A percentile compares a stretch with the other conserved stretches of the same genome.
These are phyloP conservation scores for Drosophila dives DNA, from an alignment of 2,888 invertebrate genomes.

Conservation along the genomic window DNA sequence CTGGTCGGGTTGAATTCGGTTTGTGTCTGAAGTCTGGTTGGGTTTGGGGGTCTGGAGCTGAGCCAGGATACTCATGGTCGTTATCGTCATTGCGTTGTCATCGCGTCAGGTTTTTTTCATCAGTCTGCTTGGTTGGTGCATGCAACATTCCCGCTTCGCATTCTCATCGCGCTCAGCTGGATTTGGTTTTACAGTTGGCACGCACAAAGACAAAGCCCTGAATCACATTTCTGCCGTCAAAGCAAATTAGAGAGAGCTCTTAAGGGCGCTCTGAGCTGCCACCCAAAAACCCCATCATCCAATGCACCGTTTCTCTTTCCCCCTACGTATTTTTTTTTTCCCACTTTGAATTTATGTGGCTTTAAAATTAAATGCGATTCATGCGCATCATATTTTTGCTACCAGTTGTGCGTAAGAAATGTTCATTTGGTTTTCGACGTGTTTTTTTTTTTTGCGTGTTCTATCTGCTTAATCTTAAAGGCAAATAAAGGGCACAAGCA, in stretches of 20 bases:
- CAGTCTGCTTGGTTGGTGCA: slow-evolving; percentile 13
- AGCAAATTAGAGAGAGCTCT: slow-evolving; percentile 70
- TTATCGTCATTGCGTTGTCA: slow-evolving; percentile 27
- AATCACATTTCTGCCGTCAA: slow-evolving; percentile 75
- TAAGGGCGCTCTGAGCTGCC: slow-evolving; percentile 39
- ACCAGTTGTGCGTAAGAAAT: slow-evolving; percentile 33
- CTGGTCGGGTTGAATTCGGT: not conserved
- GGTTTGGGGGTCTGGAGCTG: not conserved
- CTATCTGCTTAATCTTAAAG: slow-evolving; percentile 73
- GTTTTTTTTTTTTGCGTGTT: slow-evolving; percentile 53
- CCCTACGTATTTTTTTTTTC: not conserved
- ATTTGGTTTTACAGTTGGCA: slow-evolving; percentile 69
- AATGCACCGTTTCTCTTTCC: not conserved
- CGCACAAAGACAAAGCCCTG: slow-evolving; percentile 75
- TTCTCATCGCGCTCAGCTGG: slow-evolving; percentile 59
- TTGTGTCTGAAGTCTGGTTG: not conserved
- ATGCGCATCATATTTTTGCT: slow-evolving; percentile 24
- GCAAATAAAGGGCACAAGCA: slow-evolving; percentile 69
- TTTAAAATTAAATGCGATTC: slow-evolving; percentile 44
- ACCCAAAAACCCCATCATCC: not conserved
- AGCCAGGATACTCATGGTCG: slow-evolving; percentile 33
- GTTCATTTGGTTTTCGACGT: slow-evolving; percentile 36
- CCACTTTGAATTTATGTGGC: slow-evolving; percentile 26
- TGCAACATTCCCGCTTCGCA: slow-evolving; percentile 33
- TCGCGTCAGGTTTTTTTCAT: slow-evolving; percentile 19